Evolutionary conservation across 2,888 invertebrate genomes (phyloP), one percentile per base, ranked within the genome.

Genomic region (Epiblema foenella): DNA sequence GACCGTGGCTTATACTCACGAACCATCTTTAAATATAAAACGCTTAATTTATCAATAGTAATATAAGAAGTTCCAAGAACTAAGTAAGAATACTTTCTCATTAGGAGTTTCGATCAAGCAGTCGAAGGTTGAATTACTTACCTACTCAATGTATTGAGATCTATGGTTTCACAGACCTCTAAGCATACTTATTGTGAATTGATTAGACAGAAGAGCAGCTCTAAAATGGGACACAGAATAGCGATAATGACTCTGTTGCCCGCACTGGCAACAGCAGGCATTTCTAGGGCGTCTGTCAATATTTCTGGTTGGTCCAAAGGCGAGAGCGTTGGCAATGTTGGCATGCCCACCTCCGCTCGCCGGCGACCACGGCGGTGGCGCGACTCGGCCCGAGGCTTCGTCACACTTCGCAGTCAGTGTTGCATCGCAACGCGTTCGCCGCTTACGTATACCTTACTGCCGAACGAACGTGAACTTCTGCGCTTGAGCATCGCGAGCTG

Each of bases 181-280:
- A 1, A 29, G 3, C 20, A 18, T 20, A n/a, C n/a, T n/a, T n/a
- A 20, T 20, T 20, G 15, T 52, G 20, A 42, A 15, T 29, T 52
- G 42, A 3, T 46, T 20, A 64, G 58, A 39, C 49, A 56, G n/a
- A 73, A 51, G 42, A 57, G n/a, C 37, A 33, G 17, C 12, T 54
- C 12, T 20, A 20, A 85, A 86, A 86, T 83, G 77, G 81, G 81
- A 74, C 82, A 77, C 77, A 76, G 67, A 78, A 81, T 82, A 84
- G 89, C 87, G 90, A 91, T 91, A 90, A 89, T 89, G 80, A 85
- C 83, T 83, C 81, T 80, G 82, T 73, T 77, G 76, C 59, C 60
- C 73, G 72, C 74, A 74, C 71, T 76, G 71, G 74, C 76, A 76
- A 76, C 80, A 77, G 76, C 77, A 77, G 77, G 81, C 81, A 83